A percentile compares a stretch with the other conserved stretches of the same genome.
Evolutionary conservation across 2,888 invertebrate species (phyloP).

Genomic region (Rhodophaea formosa): DNA sequence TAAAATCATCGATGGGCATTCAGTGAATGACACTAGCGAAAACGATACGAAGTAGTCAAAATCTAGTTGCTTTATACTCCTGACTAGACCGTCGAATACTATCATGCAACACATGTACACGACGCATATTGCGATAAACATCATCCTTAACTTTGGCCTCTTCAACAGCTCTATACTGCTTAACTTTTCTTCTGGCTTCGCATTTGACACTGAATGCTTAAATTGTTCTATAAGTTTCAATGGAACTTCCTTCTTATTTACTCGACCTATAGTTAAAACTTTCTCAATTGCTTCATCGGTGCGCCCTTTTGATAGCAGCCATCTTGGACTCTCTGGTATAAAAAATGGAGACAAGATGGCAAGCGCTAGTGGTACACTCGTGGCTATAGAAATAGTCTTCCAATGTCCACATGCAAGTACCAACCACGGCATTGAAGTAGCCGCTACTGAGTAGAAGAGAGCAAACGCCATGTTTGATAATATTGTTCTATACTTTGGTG

Average conservation of each 20-base stretch:
- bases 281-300: slow-evolving; percentile 52
- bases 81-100: slow-evolving; percentile 52
- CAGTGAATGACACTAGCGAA: slow-evolving; percentile 53
- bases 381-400: slow-evolving; percentile 53
- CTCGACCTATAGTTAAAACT: slow-evolving; percentile 46
- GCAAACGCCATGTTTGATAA: slow-evolving; percentile 53
- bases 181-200: slow-evolving; percentile 36
- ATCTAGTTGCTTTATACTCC: slow-evolving; percentile 49
- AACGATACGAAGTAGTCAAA: slow-evolving; percentile 59
- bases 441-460: slow-evolving; percentile 48
- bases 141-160: slow-evolving; percentile 46
- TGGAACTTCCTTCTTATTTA: slow-evolving; percentile 51
- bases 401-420: slow-evolving; percentile 53
- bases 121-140: slow-evolving; percentile 48
- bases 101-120: slow-evolving; percentile 50
- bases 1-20: slow-evolving; percentile 52
- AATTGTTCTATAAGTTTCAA: slow-evolving; percentile 50
- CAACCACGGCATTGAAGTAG: slow-evolving; percentile 51
- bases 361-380: slow-evolving; percentile 49
- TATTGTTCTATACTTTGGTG: slow-evolving; percentile 55
- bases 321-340: slow-evolving; percentile 58
- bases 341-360: slow-evolving; percentile 48
- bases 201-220: slow-evolving; percentile 33
- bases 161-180: slow-evolving; percentile 49
- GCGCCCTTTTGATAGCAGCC: slow-evolving; percentile 55